phyloP scores from a whole-genome alignment of 2,888 invertebrate species.

The Brenthis hecate region DNA sequence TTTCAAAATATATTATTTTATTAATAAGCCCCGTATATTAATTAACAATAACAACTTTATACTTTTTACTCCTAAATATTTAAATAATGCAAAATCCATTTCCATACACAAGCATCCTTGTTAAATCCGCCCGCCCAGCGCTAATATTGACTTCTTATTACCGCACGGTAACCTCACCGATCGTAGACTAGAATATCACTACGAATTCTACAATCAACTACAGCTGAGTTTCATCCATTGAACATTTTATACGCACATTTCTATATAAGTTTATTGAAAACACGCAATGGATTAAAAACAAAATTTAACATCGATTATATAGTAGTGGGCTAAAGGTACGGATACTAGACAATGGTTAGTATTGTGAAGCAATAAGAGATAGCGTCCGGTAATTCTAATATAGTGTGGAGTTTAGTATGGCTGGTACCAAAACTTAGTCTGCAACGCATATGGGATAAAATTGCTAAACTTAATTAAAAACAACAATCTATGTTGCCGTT shows the following conservation, averaged over 20 bases:
- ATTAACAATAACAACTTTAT: not conserved
- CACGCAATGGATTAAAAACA: constrained; percentile 34
- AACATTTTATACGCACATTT: not conserved
- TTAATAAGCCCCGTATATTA: not conserved
- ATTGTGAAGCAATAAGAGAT: constrained; percentile 47
- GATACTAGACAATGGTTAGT: constrained; percentile 36
- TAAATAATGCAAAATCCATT: constrained; percentile 35
- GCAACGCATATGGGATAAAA: constrained; percentile 34
- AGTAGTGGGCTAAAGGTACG: constrained; percentile 31
- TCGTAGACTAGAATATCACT: constrained; percentile 38
- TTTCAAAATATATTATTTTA: too few species aligned
- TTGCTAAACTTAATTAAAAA: constrained; percentile 24
- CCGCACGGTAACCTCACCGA: constrained; percentile 50
- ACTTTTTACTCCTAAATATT: not conserved
- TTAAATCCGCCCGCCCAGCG: constrained; percentile 67
- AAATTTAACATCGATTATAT: constrained; percentile 16
- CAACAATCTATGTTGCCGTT: not conserved
- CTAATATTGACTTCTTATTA: constrained; percentile 61
- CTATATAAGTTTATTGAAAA: not conserved
- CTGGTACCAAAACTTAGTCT: constrained; percentile 37
- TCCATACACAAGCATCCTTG: constrained; percentile 48
- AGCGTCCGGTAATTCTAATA: constrained; percentile 49
- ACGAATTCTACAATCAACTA: constrained; percentile 26
- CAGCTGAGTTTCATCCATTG: constrained; percentile 18
- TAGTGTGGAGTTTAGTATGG: constrained; percentile 50